Evolutionary conservation across 2,797 vertebrate genomes (phyloP), one percentile per base, ranked within the genome.

Genomic region (Myotis planiceps): DNA sequence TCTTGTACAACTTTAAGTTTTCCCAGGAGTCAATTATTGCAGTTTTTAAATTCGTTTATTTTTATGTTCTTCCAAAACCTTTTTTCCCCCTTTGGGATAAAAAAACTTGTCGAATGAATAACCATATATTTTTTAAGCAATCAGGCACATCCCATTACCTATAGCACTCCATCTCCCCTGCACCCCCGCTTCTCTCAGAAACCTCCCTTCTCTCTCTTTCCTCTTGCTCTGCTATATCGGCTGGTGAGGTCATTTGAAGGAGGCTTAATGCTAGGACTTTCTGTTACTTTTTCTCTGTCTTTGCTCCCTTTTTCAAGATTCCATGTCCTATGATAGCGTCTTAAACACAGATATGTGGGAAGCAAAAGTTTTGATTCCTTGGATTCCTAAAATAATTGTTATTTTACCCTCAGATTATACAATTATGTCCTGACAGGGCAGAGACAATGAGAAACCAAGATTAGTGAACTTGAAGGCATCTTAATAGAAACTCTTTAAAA

Each of bases 61-160:
- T 89, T 88, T 69, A 60, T 72, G 8, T 84, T 63, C 76, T 69
- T 94, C 29, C 86, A 81, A 93, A 89, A 47, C 3, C 47, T 69
- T 65, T n/a, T 42, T 87, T 55, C 42, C 18, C 80, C 27, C 34
- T 78, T 82, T 72, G 27, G 49, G 16, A 32, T 88, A 7, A 84
- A 69, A 81, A 72, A 23, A 51, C 4, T 80, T 78, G 19, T 60
- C 23, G 53, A 84, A 49, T 66, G 1, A 10, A 45, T 88, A 71
- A 18, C 32, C 29, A 34, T 55, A 13, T 55, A 45, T 53, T 39
- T 87, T 82, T 83, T 58, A 71, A 68, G 42, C 81, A 81, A 47
- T 47, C 4, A 37, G 65, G 10, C 9, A 6, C 6, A 82, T 55
- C 9, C 27, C 51, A 15, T 34, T 49, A 75, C 15, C 34, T 71